These are phyloP conservation scores for Melanargia galathea DNA, from an alignment of 2,888 invertebrate genomes.

Conservation along the genomic window DNA sequence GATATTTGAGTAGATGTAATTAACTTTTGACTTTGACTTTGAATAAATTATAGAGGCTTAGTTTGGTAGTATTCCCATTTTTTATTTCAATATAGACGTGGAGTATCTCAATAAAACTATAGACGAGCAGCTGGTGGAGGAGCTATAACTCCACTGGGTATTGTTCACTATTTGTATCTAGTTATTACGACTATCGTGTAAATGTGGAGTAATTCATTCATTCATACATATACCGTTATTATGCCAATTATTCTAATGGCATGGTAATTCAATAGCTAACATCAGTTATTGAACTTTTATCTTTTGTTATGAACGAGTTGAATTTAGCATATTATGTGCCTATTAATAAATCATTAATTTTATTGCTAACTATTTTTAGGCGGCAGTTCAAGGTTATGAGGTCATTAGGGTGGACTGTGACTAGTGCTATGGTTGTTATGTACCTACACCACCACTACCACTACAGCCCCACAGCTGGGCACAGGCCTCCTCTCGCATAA, in stretches of 20 bases:
- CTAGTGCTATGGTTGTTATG: not conserved
- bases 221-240: conserved; percentile 7
- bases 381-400: not conserved
- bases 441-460: no score
- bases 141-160: no score
- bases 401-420: not conserved
- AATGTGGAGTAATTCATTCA: conserved; percentile 4
- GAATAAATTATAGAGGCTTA: no score
- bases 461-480: no score
- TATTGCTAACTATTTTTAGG: not conserved
- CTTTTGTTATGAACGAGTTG: conserved; percentile 7
- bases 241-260: conserved; percentile 13
- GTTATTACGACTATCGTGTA: not conserved
- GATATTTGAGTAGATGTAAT: no score
- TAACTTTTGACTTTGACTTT: no score
- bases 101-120: no score
- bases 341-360: not conserved
- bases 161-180: not conserved
- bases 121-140: no score
- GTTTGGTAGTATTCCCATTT: no score
- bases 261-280: conserved; percentile 6
- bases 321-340: no score
- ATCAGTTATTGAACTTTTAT: conserved; percentile 19
- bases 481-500: no score
- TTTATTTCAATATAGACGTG: no score